These are phyloP conservation scores for Pteropus alecto DNA, from an alignment of 2,113 vertebrate species.

Conservation along the genomic window DNA sequence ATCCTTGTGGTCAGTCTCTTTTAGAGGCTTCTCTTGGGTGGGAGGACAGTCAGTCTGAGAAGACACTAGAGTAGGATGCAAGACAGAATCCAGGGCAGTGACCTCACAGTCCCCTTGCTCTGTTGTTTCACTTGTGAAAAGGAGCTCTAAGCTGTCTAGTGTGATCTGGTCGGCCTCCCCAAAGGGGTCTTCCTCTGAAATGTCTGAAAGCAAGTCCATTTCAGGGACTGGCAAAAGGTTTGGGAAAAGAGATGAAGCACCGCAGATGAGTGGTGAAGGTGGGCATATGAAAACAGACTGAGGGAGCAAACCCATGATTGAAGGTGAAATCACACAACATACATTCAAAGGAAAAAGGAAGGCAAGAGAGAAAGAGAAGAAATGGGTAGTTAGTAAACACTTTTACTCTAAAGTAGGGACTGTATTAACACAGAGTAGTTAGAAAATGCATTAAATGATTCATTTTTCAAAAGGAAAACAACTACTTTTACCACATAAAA, in stretches of 20 bases:
- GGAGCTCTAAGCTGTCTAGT: constrained; percentile 70
- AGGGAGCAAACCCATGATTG: constrained; percentile 65
- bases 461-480: constrained; percentile 59
- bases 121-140: constrained; percentile 57
- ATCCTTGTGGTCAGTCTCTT: constrained; percentile 53
- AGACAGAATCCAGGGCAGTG: neutral
- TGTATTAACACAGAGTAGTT: constrained; percentile 24
- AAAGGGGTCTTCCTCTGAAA: constrained; percentile 90
- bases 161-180: constrained; percentile 77
- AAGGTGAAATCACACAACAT: constrained; percentile 67
- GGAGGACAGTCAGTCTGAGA: constrained; percentile 46
- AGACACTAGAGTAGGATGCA: constrained; percentile 36
- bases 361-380: constrained; percentile 78
- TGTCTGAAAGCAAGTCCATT: constrained; percentile 91
- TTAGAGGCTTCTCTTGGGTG: constrained; percentile 48
- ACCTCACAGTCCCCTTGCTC: constrained; percentile 45
- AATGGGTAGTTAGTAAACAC: constrained; percentile 84
- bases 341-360: constrained; percentile 72
- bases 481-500: constrained; percentile 64
- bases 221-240: constrained; percentile 89
- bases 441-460: constrained; percentile 25
- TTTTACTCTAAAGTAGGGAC: constrained; percentile 66
- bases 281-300: constrained; percentile 87
- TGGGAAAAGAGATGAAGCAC: constrained; percentile 83
- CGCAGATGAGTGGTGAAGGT: constrained; percentile 85